These are phyloP conservation scores for Malurus alboscapulatus DNA, from an alignment of 2,113 vertebrate species.

Conservation along the genomic window DNA sequence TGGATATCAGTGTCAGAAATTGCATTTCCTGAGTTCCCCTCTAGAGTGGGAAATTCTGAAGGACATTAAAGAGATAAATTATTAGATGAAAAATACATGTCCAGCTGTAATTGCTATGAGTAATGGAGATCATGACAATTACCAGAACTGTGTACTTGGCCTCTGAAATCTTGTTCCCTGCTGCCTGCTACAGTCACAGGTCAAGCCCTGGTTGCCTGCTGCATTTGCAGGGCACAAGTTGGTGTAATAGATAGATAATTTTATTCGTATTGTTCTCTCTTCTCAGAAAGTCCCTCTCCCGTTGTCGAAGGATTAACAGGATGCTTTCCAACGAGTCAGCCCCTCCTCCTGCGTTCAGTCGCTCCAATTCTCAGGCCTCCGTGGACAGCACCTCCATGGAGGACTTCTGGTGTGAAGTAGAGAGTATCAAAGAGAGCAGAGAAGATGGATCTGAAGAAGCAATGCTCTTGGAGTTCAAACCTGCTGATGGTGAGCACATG, in stretches of 20 bases:
- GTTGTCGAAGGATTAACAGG: conserved; percentile 76
- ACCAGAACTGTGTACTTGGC: not conserved
- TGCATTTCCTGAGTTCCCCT: not conserved
- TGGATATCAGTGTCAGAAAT: not conserved
- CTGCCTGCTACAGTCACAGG: not conserved
- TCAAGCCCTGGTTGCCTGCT: not conserved
- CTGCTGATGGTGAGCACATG: conserved; percentile 75
- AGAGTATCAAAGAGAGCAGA: conserved; percentile 80
- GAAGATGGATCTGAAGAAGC: conserved; percentile 69
- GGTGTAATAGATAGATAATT: not conserved
- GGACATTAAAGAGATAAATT: not conserved
- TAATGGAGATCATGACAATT: not conserved
- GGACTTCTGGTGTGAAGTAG: conserved; percentile 86
- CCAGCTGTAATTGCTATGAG: not conserved
- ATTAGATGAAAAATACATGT: not conserved
- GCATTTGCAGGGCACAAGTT: not conserved
- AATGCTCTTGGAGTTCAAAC: conserved; percentile 70
- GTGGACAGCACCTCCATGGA: conserved; percentile 84
- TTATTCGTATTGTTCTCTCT: not conserved
- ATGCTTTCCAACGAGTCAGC: conserved; percentile 81
- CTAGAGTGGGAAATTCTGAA: not conserved
- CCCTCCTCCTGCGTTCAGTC: conserved; percentile 70
- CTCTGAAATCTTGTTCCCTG: not conserved
- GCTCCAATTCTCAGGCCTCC: conserved; percentile 77
- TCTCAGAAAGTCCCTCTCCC: conserved; percentile 77